Percentiles rank a stretch among this genome's conserved stretches.
These are phyloP conservation scores for Myiotriccus ornatus DNA, from an alignment of 2,797 vertebrate genomes.

Conservation along the genomic window DNA sequence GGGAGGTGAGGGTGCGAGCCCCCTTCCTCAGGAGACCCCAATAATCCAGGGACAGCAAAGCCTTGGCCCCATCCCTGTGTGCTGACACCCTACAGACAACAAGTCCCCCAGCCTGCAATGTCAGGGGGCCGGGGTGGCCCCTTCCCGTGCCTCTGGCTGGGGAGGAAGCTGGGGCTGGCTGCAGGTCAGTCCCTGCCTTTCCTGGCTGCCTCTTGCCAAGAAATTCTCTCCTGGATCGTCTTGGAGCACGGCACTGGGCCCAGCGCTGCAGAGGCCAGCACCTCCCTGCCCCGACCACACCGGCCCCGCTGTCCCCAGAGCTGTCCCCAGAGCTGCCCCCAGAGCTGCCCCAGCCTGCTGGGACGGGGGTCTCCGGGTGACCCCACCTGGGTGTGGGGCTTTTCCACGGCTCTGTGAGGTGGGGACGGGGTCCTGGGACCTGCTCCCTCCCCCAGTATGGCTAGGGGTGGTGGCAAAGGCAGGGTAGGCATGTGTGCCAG, in stretches of 20 bases:
- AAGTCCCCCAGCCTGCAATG: neutral
- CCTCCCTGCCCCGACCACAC: neutral
- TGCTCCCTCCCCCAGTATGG: neutral
- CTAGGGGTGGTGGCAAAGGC: neutral
- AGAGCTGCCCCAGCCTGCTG: neutral
- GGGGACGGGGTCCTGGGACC: fast-evolving
- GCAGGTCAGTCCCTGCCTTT: conserved; percentile 12
- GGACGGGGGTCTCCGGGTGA: fast-evolving
- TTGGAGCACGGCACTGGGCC: fast-evolving
- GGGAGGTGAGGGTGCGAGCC: fast-evolving
- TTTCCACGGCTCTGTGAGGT: fast-evolving
- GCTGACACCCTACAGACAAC: fast-evolving
- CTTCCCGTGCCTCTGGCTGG: neutral
- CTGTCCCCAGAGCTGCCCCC: too few species aligned
- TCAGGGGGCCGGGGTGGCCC: fast-evolving
- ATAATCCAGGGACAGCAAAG: neutral
- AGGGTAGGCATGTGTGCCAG: neutral
- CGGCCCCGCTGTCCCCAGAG: neutral
- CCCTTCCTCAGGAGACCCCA: neutral
- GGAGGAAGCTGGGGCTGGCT: neutral
- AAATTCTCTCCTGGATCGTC: neutral
- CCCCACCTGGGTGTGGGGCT: fast-evolving
- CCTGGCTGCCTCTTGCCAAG: neutral
- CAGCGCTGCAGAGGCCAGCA: fast-evolving
- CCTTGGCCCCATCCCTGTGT: fast-evolving